These are phyloP conservation scores for Vidua chalybeata DNA, from an alignment of 2,113 vertebrate species.

Conservation along the genomic window DNA sequence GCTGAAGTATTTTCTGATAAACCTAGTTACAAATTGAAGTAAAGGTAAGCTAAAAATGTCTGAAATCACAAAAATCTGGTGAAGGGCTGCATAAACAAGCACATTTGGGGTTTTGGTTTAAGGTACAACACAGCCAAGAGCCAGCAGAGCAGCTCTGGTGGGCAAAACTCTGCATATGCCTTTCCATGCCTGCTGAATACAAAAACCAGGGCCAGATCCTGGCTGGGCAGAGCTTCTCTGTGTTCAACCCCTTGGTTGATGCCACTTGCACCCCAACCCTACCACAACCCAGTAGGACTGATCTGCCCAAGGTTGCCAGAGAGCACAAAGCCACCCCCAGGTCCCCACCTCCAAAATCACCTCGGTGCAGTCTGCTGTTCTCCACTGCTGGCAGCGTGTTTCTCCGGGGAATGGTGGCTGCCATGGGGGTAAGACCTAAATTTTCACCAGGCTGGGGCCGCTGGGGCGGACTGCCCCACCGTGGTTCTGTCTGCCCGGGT, in stretches of 20 bases:
- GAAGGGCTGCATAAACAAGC: neutral
- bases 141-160: neutral
- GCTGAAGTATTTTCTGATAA: neutral
- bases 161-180: neutral
- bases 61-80: neutral
- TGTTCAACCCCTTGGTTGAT: accelerated
- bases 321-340: neutral
- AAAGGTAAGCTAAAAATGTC: neutral
- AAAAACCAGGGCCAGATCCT: neutral
- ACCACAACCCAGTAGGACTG: neutral
- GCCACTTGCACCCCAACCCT: neutral
- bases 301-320: neutral
- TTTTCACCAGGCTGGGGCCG: conserved; percentile 79
- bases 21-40: neutral
- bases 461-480: conserved; percentile 86
- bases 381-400: conserved; percentile 95
- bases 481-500: conserved; percentile 84
- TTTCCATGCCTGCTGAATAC: neutral
- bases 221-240: neutral
- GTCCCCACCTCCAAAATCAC: conserved; percentile 62
- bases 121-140: neutral
- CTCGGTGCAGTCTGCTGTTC: conserved; percentile 93
- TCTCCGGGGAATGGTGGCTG: conserved; percentile 89
- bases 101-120: neutral
- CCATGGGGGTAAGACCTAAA: conserved; percentile 62